Percentiles rank a stretch among this genome's conserved stretches.
Evolutionary conservation across 2,113 vertebrate species (phyloP).

Genomic region (Ibidorhyncha struthersii): DNA sequence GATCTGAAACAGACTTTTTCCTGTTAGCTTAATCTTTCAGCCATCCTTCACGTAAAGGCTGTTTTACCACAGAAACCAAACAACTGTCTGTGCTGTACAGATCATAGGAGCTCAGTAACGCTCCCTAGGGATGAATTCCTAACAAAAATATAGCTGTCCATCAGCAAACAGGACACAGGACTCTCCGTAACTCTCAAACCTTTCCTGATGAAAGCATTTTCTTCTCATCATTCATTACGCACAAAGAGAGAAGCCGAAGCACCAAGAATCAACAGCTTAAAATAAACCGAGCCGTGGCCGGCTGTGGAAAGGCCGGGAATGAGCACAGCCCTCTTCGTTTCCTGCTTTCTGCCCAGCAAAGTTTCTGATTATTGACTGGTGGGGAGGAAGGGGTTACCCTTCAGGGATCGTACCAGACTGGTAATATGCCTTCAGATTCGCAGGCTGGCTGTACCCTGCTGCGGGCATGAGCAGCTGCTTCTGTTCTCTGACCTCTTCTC

Average conservation of each 20-base stretch:
- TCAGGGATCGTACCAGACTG: neutral
- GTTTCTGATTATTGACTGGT: neutral
- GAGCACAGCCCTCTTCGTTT: neutral
- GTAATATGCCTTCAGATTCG: neutral
- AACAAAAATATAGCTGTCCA: neutral
- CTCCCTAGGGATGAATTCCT: neutral
- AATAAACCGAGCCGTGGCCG: neutral
- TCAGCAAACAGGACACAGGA: neutral
- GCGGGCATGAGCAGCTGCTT: neutral
- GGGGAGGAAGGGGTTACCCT: neutral
- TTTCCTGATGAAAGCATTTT: neutral
- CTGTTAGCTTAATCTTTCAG: neutral
- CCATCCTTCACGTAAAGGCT: neutral
- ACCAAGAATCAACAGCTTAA: neutral
- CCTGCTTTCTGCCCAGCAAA: neutral
- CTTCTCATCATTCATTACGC: neutral
- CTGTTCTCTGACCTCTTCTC: neutral
- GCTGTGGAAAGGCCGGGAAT: neutral
- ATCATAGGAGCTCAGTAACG: neutral
- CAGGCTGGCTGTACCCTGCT: neutral
- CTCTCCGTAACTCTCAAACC: neutral
- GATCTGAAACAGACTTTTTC: neutral
- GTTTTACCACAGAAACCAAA: neutral
- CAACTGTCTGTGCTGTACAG: rapidly evolving
- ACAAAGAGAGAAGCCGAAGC: neutral